These are phyloP conservation scores for Pararge aegeria DNA, from an alignment of 1,140 invertebrate genomes.

Conservation along the genomic window DNA sequence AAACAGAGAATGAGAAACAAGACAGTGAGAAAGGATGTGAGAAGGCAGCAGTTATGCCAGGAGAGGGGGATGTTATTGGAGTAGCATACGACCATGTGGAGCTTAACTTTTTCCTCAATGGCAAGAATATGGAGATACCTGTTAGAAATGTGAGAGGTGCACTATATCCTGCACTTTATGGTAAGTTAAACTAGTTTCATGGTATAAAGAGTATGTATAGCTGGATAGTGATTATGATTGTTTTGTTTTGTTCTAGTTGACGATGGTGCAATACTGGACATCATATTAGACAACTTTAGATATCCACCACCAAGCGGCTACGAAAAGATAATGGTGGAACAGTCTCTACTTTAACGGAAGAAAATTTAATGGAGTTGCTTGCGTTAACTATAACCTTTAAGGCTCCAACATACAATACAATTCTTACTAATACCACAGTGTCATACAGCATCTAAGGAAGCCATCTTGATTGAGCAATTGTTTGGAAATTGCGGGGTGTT, in stretches of 20 bases:
- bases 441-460: too few species aligned
- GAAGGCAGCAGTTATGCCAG: slow-evolving; percentile 72
- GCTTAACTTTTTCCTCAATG: slow-evolving; percentile 97
- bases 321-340: slow-evolving; percentile 98
- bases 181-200: slow-evolving; percentile 80
- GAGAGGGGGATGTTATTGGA: slow-evolving; percentile 97
- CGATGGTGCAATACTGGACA: slow-evolving; percentile 97
- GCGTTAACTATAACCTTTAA: slow-evolving; percentile 34
- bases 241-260: slow-evolving; percentile 88
- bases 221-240: not conserved
- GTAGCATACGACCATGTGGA: slow-evolving; percentile 98
- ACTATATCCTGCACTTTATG: slow-evolving; percentile 96
- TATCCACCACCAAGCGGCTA: slow-evolving; percentile 93
- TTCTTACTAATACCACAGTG: not conserved
- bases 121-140: slow-evolving; percentile 91
- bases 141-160: slow-evolving; percentile 94
- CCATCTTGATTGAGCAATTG: too few species aligned
- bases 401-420: not conserved
- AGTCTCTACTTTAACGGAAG: slow-evolving; percentile 92
- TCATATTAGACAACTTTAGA: slow-evolving; percentile 94
- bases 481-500: too few species aligned
- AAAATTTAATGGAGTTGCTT: slow-evolving; percentile 26
- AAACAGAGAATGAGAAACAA: slow-evolving; percentile 46
- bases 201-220: not conserved
- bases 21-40: slow-evolving; percentile 45